Evolutionary conservation across 2,113 vertebrate genomes (phyloP).

Genomic region (Corythaixoides concolor): DNA sequence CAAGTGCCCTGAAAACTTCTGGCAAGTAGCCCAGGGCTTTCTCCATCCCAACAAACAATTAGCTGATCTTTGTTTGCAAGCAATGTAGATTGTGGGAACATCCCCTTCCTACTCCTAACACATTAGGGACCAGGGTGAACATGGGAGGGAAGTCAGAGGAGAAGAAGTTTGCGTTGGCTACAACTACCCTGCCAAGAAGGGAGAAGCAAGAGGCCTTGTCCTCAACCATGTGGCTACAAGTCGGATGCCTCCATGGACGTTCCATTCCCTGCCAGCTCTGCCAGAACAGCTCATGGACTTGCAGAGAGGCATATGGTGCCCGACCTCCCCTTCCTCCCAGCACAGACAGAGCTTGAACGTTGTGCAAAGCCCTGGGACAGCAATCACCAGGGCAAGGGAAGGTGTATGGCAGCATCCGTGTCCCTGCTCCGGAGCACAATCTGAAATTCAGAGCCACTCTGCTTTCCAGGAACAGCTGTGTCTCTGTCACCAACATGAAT

Average conservation of each 20-base stretch:
- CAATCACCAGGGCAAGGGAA: not conserved
- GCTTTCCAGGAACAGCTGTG: conserved; percentile 38
- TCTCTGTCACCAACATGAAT: not conserved
- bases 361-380: not conserved
- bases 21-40: not conserved
- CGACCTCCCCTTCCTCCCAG: not conserved
- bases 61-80: not conserved
- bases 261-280: not conserved
- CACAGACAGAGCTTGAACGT: not conserved
- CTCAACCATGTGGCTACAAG: not conserved
- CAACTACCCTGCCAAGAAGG: not conserved
- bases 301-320: not conserved
- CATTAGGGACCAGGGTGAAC: not conserved
- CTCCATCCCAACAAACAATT: not conserved
- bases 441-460: not conserved
- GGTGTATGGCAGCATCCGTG: rapidly evolving
- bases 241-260: not conserved
- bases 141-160: not conserved
- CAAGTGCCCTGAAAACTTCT: too few relatives aligned
- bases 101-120: not conserved
- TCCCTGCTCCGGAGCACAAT: rapidly evolving
- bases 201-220: not conserved
- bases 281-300: not conserved
- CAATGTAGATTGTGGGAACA: not conserved
- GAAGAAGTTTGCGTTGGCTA: not conserved